Evolutionary conservation across 2,888 invertebrate genomes (phyloP), one percentile per base, ranked within the genome.

Genomic region (Erebia epiphron): DNA sequence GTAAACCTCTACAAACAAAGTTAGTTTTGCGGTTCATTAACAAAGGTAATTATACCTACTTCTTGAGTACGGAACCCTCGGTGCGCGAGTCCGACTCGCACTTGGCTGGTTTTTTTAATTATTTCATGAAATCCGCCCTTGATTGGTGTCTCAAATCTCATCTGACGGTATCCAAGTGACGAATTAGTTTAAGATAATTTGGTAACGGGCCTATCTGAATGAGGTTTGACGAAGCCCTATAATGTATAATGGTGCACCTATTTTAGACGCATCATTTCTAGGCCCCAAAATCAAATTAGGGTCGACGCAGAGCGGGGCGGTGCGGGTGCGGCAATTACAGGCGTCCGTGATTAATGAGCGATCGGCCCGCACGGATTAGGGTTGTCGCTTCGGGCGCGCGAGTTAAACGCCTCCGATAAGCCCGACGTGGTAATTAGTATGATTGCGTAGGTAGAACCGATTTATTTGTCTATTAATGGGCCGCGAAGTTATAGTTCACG

Each of bases 321-420:
- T 21, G 56, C 56, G 83, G 68, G 70, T 64, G 69, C 73, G 76
- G 90, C 89, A 89, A 90, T 91, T 90, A 91, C 88, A 85, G 84
- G 83, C 84, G 85, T 81, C 79, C 80, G 87, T 92, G 92, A 92
- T 91, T 92, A 92, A 92, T 90, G 92, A 91, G 88, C 88, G 85
- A 88, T 89, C 88, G 88, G 86, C 85, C 86, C 84, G 82, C 83
- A 82, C 77, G 73, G 70, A 70, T 66, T 75, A 79, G 80, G 82
- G 80, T 69, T 80, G 78, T 65, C 77, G 70, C 75, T 77, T 70
- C 72, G 74, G 75, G 74, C 73, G 58, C 72, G 62, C 54, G 66
- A 67, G 58, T 70, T 73, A 72, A 71, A 74, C 72, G 71, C 74
- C 72, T 72, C 75, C 75, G 75, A 76, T 76, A 73, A 75, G 68